These are phyloP conservation scores for Phaethon lepturus DNA, from an alignment of 2,113 vertebrate genomes.

Conservation along the genomic window DNA sequence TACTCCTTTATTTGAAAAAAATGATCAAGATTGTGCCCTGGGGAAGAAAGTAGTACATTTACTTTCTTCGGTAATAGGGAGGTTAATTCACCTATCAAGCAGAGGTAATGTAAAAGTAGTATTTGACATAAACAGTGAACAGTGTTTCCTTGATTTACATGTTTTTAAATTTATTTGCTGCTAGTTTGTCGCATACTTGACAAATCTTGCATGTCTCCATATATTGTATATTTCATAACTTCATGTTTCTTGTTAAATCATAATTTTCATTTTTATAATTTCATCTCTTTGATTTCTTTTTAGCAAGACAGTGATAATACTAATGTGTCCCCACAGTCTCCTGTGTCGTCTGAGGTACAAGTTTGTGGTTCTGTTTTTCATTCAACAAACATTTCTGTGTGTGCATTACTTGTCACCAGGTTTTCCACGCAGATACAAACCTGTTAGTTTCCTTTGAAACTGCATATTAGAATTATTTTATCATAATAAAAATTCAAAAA, in stretches of 20 bases:
- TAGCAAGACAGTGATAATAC: conserved; percentile 85
- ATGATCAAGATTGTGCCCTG: neutral
- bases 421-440: neutral
- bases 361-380: conserved; percentile 58
- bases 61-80: neutral
- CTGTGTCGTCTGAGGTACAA: conserved; percentile 84
- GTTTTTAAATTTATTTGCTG: neutral
- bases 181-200: neutral
- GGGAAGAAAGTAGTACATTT: neutral
- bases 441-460: neutral
- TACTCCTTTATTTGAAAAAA: neutral
- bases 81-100: neutral
- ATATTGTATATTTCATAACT: neutral
- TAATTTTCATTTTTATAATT: conserved; percentile 73
- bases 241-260: conserved; percentile 56
- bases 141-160: neutral
- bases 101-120: neutral
- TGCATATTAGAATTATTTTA: neutral
- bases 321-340: conserved; percentile 85
- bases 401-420: neutral
- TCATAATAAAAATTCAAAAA: neutral
- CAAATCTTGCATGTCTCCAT: neutral
- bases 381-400: conserved; percentile 28
- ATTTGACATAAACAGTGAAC: fast-evolving
- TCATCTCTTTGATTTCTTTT: conserved; percentile 80